Base-by-base conservation (phyloP, 2,888 invertebrate genomes). In the Apamea anceps region DNA sequence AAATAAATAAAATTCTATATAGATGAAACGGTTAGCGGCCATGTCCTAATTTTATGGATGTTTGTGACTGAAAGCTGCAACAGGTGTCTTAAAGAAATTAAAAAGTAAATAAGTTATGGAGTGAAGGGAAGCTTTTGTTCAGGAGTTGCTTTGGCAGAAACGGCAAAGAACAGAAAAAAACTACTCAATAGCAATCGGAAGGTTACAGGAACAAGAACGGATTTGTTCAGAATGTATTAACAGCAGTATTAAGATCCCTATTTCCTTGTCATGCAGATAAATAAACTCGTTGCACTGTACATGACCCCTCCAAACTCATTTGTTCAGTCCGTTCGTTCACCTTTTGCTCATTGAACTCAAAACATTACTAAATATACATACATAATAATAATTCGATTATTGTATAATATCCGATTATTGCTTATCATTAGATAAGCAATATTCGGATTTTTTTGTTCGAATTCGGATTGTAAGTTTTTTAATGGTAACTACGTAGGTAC, bases 311-410 rank as follows among this genome's bases (percentile, higher is more conserved):
- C 18, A 42, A 8, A 42, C 21, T 37, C 4, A 45, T 51, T 68
- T 4, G 25, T 79, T 25, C 7, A 42, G 48, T 78, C 25, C 21
- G 67, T 79, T 79, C 78, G 51, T 68, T 79, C 60, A 79, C 42
- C 77, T 54, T 18, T 66, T 21, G 45, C 4, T 18, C 37, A 42
- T 18, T 45, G 21, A 21, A 28, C 28, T 28, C 42, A 6, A 32
- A 77, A n/a, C 12, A n/a, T 66, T 10, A 45, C 42, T 15, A 65
- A 45, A 45, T 54, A 45, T 54, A 37, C 5, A 51, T 54, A 62
- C 5, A 51, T 32, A 37, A 4, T 51, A n/a, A 60, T 18, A 42
- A 10, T n/a, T n/a, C n/a, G n/a, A n/a, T n/a, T n/a, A n/a, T n/a
- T n/a, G n/a, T n/a, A n/a, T n/a, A 32, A 42, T 28, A 8, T 25